phyloP scores from a whole-genome alignment of 2,797 vertebrate species.

The Mycteria americana region DNA sequence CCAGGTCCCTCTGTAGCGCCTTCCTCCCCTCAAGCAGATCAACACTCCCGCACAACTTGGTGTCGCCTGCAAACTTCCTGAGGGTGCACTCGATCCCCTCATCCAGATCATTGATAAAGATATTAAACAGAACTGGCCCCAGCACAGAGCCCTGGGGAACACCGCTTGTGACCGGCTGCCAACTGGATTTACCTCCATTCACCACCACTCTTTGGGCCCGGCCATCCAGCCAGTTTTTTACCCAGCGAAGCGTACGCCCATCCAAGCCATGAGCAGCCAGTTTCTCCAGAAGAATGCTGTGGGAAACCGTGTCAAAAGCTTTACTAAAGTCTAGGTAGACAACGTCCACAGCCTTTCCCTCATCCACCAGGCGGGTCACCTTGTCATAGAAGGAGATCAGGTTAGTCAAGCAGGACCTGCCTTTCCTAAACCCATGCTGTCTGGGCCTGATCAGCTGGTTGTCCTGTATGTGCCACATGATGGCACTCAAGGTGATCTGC shows the following conservation, averaged over 20 bases:
- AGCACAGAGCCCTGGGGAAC: background rate
- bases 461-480: rapidly evolving
- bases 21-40: background rate
- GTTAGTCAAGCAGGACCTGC: background rate
- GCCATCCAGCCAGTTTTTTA: background rate
- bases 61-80: background rate
- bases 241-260: rapidly evolving
- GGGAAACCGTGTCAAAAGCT: background rate
- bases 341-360: too few species aligned
- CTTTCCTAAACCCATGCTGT: background rate
- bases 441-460: background rate
- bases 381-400: background rate
- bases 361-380: too few species aligned
- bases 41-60: background rate
- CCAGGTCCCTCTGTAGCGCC: background rate
- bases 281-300: background rate
- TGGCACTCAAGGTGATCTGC: background rate
- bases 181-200: too few species aligned
- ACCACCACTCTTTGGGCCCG: background rate
- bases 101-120: background rate
- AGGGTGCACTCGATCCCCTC: background rate
- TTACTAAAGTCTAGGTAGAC: too few species aligned
- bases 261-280: too few species aligned
- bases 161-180: background rate
- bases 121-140: background rate